A percentile compares a stretch with the other conserved stretches of the same genome.
phyloP scores from a whole-genome alignment of 2,113 vertebrate species.

The Lontra canadensis region DNA sequence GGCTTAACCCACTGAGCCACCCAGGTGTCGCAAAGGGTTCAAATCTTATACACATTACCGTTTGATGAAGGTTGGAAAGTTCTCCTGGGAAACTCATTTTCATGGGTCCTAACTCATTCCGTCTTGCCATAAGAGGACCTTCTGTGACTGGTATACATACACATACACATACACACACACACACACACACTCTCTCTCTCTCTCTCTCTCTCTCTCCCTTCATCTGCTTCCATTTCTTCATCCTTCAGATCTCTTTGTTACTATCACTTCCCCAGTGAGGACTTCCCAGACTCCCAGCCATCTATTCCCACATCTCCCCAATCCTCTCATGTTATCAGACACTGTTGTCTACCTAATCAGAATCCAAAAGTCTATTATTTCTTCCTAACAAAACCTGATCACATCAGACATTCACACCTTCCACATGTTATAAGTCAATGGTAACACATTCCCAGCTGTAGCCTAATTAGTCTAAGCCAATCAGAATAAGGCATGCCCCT shows the following conservation, averaged over 20 bases:
- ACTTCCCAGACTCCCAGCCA: background rate
- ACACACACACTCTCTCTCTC: too few relatives aligned
- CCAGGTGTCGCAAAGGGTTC: background rate
- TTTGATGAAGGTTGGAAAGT: background rate
- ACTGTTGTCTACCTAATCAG: background rate
- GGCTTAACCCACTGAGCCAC: too few relatives aligned
- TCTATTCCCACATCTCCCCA: background rate
- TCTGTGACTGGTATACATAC: background rate
- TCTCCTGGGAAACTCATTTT: background rate
- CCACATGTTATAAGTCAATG: background rate
- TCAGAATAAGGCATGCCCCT: background rate
- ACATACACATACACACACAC: background rate
- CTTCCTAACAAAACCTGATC: background rate
- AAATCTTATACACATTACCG: background rate
- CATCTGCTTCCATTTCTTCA: background rate
- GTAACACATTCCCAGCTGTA: background rate
- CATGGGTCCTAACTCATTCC: background rate
- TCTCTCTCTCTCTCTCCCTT: background rate
- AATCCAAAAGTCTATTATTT: background rate
- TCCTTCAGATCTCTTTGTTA: background rate
- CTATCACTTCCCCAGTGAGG: background rate
- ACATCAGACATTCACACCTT: background rate
- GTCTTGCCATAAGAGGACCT: background rate
- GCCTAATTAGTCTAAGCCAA: background rate
- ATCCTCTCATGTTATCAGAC: background rate